These are phyloP conservation scores for Ormyrus rosae DNA, from an alignment of 2,888 invertebrate genomes.

Conservation along the genomic window DNA sequence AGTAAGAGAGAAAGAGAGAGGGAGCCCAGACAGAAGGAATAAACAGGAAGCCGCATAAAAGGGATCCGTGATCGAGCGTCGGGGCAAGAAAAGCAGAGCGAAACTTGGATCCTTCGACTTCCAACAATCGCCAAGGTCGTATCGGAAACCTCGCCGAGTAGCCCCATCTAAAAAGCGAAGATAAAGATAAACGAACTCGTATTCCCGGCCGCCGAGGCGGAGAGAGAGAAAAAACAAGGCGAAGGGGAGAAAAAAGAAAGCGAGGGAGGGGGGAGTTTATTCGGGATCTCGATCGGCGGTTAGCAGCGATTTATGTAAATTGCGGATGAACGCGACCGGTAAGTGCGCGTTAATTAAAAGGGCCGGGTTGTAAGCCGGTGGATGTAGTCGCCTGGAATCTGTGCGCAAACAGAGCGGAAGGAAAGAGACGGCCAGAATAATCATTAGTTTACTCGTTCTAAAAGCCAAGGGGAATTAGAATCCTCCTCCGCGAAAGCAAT, in stretches of 20 bases:
- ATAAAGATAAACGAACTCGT: not conserved
- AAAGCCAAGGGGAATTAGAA: not conserved
- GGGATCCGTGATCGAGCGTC: not conserved
- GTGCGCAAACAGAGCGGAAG: not conserved
- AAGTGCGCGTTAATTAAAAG: slow-evolving; percentile 23
- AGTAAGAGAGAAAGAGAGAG: not conserved
- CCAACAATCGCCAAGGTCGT: slow-evolving; percentile 10
- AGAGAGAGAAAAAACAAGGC: not conserved
- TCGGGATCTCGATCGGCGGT: too few relatives aligned
- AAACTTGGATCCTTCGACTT: not conserved
- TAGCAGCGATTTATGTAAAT: not conserved
- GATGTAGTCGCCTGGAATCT: not conserved
- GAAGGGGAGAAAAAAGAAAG: not conserved
- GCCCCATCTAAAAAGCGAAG: not conserved
- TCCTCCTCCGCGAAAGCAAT: not conserved
- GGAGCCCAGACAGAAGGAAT: slow-evolving; percentile 2
- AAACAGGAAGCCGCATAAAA: slow-evolving; percentile 1
- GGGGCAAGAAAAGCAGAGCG: not conserved
- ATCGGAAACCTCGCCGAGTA: not conserved
- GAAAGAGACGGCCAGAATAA: slow-evolving; percentile 7
- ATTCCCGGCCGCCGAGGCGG: not conserved
- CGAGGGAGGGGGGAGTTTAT: not conserved
- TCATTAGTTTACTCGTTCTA: slow-evolving; percentile 1
- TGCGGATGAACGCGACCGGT: slow-evolving; percentile 15
- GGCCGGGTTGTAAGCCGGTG: not conserved